Evolutionary conservation across 1,140 invertebrate genomes (phyloP), one percentile per base, ranked within the genome.

Genomic region (Ips typographus): DNA sequence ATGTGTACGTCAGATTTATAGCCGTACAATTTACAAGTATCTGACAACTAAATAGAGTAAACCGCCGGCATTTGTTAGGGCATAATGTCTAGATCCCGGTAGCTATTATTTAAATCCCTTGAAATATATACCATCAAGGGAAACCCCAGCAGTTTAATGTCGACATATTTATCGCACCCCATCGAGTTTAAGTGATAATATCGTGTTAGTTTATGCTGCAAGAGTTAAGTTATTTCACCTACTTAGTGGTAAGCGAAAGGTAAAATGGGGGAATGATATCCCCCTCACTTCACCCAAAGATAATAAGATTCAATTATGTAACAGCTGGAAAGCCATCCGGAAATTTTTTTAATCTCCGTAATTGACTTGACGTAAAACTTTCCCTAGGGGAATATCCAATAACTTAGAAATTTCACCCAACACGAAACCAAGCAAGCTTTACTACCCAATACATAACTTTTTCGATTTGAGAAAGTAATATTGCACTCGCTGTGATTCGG

Each of bases 21-120:
- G 44, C 44, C 44, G 1, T 22, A 49, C 44, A 49, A 49, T 49
- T 49, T 49, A 49, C 44, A 49, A 49, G 44, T 49, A 49, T 49
- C 44, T 49, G 44, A 49, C 44, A 49, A 49, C 44, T 49, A 49
- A 49, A 49, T 49, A 49, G 44, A 49, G 44, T 49, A 22, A 49
- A 22, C 44, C 44, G 44, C 3, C 6, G 22, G 44, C 44, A 49
- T 49, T 49, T 49, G 44, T 49, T 49, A 49, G 44, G 44, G 44
- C 3, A 49, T 49, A 49, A 49, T 49, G 44, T 49, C 44, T 49
- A 22, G 44, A 49, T 49, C 44, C 44, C 44, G 22, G 44, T 49
- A 49, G 44, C 44, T 49, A 49, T 49, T 49, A 49, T 49, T 49
- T 49, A 49, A 49, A 49, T 49, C 44, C 44, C 44, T 3, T 49